These are phyloP conservation scores for Acanthosepion lycidas DNA, from an alignment of 2,888 invertebrate genomes.

Conservation along the genomic window DNA sequence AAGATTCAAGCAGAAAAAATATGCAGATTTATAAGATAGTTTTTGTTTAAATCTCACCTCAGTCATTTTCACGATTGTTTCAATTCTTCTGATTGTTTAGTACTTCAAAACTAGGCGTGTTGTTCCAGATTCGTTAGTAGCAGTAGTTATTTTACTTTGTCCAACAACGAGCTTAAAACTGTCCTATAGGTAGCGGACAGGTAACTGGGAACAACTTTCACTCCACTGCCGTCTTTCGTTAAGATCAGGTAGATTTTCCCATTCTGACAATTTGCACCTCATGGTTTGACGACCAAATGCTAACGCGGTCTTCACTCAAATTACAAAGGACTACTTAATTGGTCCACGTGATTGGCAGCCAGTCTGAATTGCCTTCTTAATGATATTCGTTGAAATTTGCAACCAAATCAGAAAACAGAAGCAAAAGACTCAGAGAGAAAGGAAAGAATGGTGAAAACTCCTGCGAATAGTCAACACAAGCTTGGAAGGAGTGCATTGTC, in stretches of 20 bases:
- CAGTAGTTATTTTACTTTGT: background rate
- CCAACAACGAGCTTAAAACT: constrained; percentile 17
- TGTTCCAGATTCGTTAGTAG: background rate
- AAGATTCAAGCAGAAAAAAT: too few species aligned
- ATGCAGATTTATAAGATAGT: background rate
- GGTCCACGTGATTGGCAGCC: background rate
- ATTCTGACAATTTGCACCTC: background rate
- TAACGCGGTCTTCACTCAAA: background rate
- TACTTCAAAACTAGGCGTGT: background rate
- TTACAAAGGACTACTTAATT: background rate
- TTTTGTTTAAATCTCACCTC: background rate
- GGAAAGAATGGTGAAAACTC: background rate
- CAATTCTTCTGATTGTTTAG: background rate
- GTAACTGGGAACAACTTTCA: background rate
- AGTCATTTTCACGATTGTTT: background rate
- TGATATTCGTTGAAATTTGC: background rate
- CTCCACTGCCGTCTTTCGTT: background rate
- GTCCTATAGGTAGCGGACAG: background rate
- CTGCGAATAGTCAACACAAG: too few species aligned
- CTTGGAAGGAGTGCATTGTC: background rate
- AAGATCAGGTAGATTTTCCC: background rate
- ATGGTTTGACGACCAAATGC: background rate
- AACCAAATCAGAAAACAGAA: background rate
- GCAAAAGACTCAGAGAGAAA: background rate
- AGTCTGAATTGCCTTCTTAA: background rate